Base-by-base conservation (phyloP, 2,888 invertebrate species). In the Meteorus cinctellus region DNA sequence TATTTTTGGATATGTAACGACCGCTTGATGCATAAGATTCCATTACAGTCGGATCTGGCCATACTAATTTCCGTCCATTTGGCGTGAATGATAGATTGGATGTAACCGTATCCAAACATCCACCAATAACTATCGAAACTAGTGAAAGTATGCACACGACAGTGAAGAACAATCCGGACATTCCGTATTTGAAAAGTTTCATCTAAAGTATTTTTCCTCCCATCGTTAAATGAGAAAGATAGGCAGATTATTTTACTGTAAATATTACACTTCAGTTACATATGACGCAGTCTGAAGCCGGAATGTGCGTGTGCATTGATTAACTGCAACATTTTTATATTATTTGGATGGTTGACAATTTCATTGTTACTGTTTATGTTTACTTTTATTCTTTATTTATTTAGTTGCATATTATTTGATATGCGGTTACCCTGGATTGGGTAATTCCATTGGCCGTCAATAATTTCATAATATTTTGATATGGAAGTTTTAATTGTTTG, bases 11-110 rank as follows among this genome's bases (percentile, higher is more conserved):
- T 5, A 92, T 89, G 84, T 91, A 93, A 72, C 92, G 91, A 2
- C 93, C 93, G 0, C 91, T 91, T 27, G 90, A 90, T 81, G 91
- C 90, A 86, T 92, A 93, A n/a, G 93, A 90, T 24, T 91, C 90
- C 84, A 91, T 91, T 16, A 92, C 92, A 63, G 91, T 89, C 19
- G 89, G 85, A 75, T 91, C 91, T 2, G 92, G 92, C 87, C 91
- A 92, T 66, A 90, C 89, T 5, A 87, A 36, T 45, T 81, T 84
- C 4, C 76, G 77, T 0, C 87, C 86, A 0, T 81, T 77, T 4
- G 87, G 41, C 0, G 29, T 55, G 60, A 84, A 79, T 12, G 87
- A 83, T 72, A 88, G 80, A 72, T 88, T 87, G 8, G 89, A 84
- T 1, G 77, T n/a, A 81, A 72, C 5, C 84, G 82, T 27, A 27